phyloP scores from a whole-genome alignment of 2,888 invertebrate species.

The Sympetrum striolatum region DNA sequence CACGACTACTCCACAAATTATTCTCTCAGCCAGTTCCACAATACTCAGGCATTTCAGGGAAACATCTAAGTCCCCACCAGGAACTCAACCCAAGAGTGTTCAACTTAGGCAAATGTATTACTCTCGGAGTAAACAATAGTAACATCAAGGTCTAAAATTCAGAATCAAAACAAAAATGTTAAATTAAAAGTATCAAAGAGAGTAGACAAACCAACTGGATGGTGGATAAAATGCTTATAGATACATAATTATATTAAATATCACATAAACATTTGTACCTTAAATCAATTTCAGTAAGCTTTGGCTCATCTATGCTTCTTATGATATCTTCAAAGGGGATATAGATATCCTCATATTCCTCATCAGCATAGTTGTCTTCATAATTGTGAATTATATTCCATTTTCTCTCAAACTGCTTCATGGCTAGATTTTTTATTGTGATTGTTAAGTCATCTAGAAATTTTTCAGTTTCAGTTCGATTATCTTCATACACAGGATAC shows the following conservation, averaged over 20 bases:
- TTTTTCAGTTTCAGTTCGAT: background rate
- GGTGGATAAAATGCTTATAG: no score
- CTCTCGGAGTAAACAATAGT: no score
- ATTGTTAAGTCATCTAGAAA: background rate
- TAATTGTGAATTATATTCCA: background rate
- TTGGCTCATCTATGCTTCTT: background rate
- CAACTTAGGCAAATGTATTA: no score
- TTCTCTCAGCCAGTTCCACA: no score
- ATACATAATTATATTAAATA: background rate
- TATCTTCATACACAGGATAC: constrained; percentile 4
- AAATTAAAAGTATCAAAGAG: no score
- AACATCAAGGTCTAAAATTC: no score
- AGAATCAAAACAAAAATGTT: no score
- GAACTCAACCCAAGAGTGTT: no score
- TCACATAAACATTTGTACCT: background rate
- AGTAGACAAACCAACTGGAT: no score
- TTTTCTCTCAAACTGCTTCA: background rate
- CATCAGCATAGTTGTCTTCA: background rate
- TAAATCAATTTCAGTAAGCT: background rate
- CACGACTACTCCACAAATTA: no score
- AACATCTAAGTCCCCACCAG: no score
- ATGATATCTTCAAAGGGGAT: background rate
- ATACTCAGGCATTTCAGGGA: no score
- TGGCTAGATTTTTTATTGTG: background rate
- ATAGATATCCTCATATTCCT: background rate